Base-by-base conservation (phyloP, 2,797 vertebrate genomes). In the Leptodactylus fallax region DNA sequence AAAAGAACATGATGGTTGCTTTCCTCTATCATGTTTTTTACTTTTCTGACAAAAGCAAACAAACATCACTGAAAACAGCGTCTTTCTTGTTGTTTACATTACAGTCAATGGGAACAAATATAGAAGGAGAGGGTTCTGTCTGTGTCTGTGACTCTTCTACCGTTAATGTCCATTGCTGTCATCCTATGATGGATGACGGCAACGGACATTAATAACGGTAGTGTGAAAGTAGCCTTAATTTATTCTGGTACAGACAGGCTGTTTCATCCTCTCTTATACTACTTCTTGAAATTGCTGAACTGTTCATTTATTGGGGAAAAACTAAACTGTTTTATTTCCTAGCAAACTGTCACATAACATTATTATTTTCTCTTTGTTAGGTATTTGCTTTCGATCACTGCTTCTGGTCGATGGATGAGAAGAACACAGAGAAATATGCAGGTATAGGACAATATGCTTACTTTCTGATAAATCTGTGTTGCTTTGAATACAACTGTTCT, bases 371-470 rank as follows among this genome's bases (percentile, higher is more conserved):
- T 67, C 89, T 91, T 89, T 92, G 76, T 21, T 94, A 99, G 98
- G 98, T 99, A 91, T 99, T 99, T 91, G 98, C 98, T 91, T 99
- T 99, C 91, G 98, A 99, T 95, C 96, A 99, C 93, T 99, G 98
- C 92, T 99, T 99, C 95, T 99, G 98, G 98, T 99, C 98, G 92
- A 98, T 99, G 96, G 98, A 99, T 92, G 98, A 99, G 93, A 96
- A 97, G 92, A 98, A 99, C 91, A 94, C 96, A 91, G 94, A 96
- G 58, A 99, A 99, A 95, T 99, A 99, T 92, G 98, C 98, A 77
- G 98, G 98, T 99, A 96, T 96, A 93, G 36, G 2, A 36, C 36
- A 47, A 61, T 21, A 47, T 1, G 55, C 9, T 9, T n/a, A 16
- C 25, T 67, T 67, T 10, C 21, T 82, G 60, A 6, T 55, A 7